Evolutionary conservation across 2,888 invertebrate species (phyloP), one percentile per base, ranked within the genome.

Genomic region (Gibbula magus): DNA sequence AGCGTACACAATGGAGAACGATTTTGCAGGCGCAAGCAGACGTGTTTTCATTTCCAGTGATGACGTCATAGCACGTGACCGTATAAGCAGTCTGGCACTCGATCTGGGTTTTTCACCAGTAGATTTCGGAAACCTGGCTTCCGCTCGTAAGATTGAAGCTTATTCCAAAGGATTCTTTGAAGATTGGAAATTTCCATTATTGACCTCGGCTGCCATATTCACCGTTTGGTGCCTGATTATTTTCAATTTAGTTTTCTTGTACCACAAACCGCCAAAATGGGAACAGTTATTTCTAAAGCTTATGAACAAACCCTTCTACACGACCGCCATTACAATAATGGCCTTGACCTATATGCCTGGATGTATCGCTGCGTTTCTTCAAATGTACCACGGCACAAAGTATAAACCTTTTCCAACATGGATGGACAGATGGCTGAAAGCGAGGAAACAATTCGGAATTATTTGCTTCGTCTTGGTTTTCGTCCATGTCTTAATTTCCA

Each of bases 291-390:
- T 89, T 56, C 84, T 90, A 20, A 87, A 88, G 78, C 88, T 89
- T 3, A 29, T 87, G n/a, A 90, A 91, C 84, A 89, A 90, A 81
- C 87, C 88, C 0, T 70, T 90, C 16, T 88, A 89, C 75, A 86
- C 89, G 86, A 89, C 90, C 29, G 88, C 89, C 22, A 87, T 91
- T 29, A 90, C 90, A 2, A 51, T 89, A 10, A 77, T 91, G 20
- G 83, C 91, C 0, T 82, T 88, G 54, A 87, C 89, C 20, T 91
- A 89, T 81, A 80, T 91, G 77, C 89, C 91, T 7, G 88, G 90
- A 66, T 87, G 86, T 16, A 66, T 90, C 22, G 91, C 91, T 0
- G 39, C 81, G 13, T 45, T 77, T 73, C 76, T 77, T 8, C 86
- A 79, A 80, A 78, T 67, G 66, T 67, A 4, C 53, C 79, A 32